phyloP scores from a whole-genome alignment of 2,113 vertebrate genomes.

The Myodes glareolus region DNA sequence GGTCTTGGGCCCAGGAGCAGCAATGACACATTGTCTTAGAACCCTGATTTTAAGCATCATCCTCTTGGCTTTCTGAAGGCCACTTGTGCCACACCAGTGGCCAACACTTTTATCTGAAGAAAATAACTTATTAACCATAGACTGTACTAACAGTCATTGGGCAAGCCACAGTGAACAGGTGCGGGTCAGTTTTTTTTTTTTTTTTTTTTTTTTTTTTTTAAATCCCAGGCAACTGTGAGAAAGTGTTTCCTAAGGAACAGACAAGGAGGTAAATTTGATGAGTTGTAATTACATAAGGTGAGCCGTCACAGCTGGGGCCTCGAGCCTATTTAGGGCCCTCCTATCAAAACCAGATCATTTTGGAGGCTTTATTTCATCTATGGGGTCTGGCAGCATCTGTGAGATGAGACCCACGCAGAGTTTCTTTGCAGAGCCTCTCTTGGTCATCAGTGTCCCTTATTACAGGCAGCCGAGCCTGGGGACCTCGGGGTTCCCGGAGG shows the following conservation, averaged over 20 bases:
- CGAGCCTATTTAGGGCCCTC: neutral
- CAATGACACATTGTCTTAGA: neutral
- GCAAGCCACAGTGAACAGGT: neutral
- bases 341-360: neutral
- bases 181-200: neutral
- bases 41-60: neutral
- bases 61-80: neutral
- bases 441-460: neutral
- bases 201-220: neutral
- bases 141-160: neutral
- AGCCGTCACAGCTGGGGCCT: neutral
- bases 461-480: neutral
- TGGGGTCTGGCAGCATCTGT: slow-evolving; percentile 40
- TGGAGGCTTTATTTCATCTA: slow-evolving; percentile 43
- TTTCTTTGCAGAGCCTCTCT: slow-evolving; percentile 26
- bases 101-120: neutral
- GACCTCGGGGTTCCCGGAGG: accelerated
- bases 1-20: neutral
- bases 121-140: neutral
- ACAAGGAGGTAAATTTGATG: neutral
- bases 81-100: accelerated
- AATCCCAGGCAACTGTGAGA: neutral
- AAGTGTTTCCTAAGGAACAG: neutral
- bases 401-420: neutral
- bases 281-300: neutral